Percentiles rank a stretch among this genome's conserved stretches.
Conservation (phyloP, 2,797 vertebrate species). For the Poeciliopsis infans region DNA sequence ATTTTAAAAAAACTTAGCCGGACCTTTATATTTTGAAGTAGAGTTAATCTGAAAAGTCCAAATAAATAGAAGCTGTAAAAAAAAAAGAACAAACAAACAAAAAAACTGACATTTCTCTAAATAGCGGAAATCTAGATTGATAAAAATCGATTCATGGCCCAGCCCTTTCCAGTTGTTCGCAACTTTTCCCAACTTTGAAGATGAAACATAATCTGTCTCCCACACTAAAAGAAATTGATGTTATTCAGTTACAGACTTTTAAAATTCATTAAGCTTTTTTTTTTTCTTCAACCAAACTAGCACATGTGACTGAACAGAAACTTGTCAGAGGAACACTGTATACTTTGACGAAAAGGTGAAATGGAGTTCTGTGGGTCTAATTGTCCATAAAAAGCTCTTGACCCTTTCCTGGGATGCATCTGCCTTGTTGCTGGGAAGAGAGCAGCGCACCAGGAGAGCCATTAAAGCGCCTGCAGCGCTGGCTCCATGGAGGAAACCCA, state of each 20-base stretch:
- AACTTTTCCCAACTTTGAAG: background rate
- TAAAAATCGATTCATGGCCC: too few species aligned
- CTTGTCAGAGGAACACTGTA: constrained; percentile 14
- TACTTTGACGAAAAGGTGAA: constrained; percentile 38
- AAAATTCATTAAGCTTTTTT: constrained; percentile 6
- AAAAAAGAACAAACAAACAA: rapidly evolving
- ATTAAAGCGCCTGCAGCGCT: constrained; percentile 32
- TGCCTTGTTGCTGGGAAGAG: constrained; percentile 40
- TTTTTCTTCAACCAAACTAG: background rate
- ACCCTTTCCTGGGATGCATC: constrained; percentile 52
- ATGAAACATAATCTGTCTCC: background rate
- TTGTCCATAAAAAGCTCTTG: constrained; percentile 60
- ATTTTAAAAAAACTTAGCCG: too few species aligned
- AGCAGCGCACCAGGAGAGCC: constrained; percentile 37
- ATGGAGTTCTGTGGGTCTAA: constrained; percentile 50
- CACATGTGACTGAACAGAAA: constrained; percentile 25
- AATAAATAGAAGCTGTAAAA: too few species aligned
- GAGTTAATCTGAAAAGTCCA: too few species aligned
- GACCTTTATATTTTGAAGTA: too few species aligned
- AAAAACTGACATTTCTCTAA: too few species aligned
- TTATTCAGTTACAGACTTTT: background rate
- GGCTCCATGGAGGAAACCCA: constrained; percentile 27
- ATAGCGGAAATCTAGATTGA: too few species aligned
- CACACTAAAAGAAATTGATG: background rate
- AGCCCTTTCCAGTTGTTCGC: background rate